phyloP scores from a whole-genome alignment of 2,113 vertebrate genomes.

The Ochotona princeps region DNA sequence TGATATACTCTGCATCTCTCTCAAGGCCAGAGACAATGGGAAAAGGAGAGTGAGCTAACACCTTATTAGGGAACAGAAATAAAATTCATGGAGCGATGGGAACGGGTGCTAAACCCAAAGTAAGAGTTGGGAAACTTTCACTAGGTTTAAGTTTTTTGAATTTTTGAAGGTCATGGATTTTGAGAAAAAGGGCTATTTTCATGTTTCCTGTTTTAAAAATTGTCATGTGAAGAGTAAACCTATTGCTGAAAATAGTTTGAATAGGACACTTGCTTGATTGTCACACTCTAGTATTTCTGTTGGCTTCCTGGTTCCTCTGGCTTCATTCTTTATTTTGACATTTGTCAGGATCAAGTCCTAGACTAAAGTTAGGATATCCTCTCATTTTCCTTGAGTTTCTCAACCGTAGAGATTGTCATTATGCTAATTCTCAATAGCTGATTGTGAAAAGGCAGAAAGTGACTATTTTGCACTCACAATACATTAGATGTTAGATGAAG shows the following conservation, averaged over 20 bases:
- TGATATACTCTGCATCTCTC: not conserved
- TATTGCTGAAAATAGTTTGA: no score
- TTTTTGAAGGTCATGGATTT: not conserved
- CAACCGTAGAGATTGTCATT: not conserved
- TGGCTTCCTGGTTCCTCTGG: not conserved
- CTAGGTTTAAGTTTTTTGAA: conserved; percentile 26
- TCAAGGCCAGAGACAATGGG: not conserved
- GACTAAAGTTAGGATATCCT: not conserved
- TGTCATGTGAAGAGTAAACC: not conserved
- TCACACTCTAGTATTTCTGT: not conserved
- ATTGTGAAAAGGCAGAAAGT: conserved; percentile 38
- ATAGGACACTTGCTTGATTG: not conserved
- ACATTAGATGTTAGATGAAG: not conserved
- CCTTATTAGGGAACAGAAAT: not conserved
- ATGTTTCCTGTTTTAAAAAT: not conserved
- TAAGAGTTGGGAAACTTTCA: not conserved
- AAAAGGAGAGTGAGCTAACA: not conserved
- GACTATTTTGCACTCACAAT: not conserved
- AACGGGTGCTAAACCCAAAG: not conserved
- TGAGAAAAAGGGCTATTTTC: conserved; percentile 3
- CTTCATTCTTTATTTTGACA: not conserved
- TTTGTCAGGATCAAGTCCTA: not conserved
- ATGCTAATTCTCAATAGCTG: not conserved
- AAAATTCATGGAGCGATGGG: not conserved
- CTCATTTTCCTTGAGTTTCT: not conserved